Percentiles rank a stretch among this genome's conserved stretches.
Evolutionary conservation across 2,797 vertebrate genomes (phyloP).

Genomic region (Picus viridis): DNA sequence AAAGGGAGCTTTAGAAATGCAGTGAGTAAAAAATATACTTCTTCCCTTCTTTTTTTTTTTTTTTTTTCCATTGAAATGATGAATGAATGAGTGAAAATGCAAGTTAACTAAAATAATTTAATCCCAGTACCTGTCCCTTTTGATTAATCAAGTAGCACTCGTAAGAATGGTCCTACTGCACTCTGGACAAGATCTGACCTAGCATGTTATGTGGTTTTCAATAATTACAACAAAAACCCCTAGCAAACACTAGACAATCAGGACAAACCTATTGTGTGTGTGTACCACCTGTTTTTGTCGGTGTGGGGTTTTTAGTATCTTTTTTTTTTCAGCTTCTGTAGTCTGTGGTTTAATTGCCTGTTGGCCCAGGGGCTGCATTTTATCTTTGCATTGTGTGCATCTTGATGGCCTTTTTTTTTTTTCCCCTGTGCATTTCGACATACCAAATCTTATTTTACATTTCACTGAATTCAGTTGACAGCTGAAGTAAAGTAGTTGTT

Average conservation of each 20-base stretch:
- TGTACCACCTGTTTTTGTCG: not conserved
- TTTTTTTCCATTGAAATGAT: not conserved
- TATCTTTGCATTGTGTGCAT: not conserved
- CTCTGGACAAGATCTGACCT: not conserved
- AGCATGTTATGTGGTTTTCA: not conserved
- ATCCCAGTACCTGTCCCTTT: not conserved
- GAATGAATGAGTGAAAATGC: not conserved
- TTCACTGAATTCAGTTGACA: slow-evolving; percentile 24
- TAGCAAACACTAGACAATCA: not conserved
- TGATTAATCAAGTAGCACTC: not conserved
- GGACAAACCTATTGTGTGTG: not conserved
- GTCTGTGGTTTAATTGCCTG: not conserved
- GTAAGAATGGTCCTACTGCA: not conserved
- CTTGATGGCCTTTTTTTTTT: not conserved
- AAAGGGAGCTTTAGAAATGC: not conserved
- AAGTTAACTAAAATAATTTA: not conserved
- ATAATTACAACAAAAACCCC: not conserved
- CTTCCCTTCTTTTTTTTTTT: not conserved
- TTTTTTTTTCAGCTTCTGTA: not conserved
- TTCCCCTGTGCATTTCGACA: not conserved
- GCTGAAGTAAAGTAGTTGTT: not conserved
- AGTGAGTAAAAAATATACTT: not conserved
- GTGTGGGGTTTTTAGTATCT: not conserved
- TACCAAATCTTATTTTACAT: slow-evolving; percentile 3
- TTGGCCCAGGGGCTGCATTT: not conserved